A percentile compares a stretch with the other conserved stretches of the same genome.
Evolutionary conservation across 2,888 invertebrate genomes (phyloP).

Genomic region (Nephrotoma guestfalica): DNA sequence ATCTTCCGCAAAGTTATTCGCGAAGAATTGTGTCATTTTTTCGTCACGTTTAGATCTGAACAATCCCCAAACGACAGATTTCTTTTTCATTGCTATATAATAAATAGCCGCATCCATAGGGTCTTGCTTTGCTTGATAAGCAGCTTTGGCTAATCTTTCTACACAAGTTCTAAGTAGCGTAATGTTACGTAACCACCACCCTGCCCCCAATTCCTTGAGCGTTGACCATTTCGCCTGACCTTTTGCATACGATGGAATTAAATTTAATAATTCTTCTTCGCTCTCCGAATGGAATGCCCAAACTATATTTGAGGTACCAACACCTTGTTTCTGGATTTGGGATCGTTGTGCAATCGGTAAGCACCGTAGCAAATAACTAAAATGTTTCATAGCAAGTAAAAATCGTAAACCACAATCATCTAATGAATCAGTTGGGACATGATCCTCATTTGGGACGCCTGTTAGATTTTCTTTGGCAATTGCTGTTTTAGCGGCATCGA

Average conservation of each 20-base stretch:
- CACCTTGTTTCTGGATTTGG: conserved; percentile 71
- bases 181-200: conserved; percentile 91
- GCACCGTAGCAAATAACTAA: conserved; percentile 86
- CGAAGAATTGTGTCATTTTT: conserved; percentile 89
- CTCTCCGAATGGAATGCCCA: conserved; percentile 99
- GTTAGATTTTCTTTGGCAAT: conserved; percentile 49
- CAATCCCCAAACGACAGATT: conserved; percentile 89
- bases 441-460: conserved; percentile 36
- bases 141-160: conserved; percentile 86
- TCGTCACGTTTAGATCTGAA: conserved; percentile 78
- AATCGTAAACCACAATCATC: conserved; percentile 97
- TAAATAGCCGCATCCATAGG: conserved; percentile 96
- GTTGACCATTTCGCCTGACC: conserved; percentile 80
- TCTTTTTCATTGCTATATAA: conserved; percentile 97
- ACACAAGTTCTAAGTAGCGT: conserved; percentile 68
- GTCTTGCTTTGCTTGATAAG: conserved; percentile 83
- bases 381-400: conserved; percentile 93
- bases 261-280: conserved; percentile 81
- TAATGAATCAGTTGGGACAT: conserved; percentile 58
- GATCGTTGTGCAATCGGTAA: conserved; percentile 80
- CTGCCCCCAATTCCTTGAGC: conserved; percentile 76
- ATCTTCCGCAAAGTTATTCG: conserved; percentile 84
- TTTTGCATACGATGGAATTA: conserved; percentile 79
- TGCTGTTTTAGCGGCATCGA: conserved; percentile 50
- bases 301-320: conserved; percentile 80